Evolutionary conservation across 1,140 invertebrate species (phyloP), one percentile per base, ranked within the genome.

Genomic region (Pseudomyrmex concolor): DNA sequence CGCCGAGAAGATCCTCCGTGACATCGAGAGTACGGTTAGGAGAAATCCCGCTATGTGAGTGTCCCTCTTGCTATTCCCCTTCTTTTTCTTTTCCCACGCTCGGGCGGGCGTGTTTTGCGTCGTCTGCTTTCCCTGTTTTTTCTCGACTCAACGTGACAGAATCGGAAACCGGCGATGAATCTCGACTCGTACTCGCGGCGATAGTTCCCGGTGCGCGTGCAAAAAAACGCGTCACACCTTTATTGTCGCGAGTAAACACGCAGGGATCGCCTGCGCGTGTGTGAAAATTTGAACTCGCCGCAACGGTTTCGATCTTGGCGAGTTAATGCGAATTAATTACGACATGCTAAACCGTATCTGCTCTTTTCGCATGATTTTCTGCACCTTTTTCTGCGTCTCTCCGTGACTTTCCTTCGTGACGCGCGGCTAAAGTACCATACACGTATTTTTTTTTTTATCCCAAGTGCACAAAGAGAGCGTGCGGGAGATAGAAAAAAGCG

Each of bases 1-100:
- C 17, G 97, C 96, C 59, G 97, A 97, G 92, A 97, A 97, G 95
- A 97, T 98, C 86, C 94, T 98, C 73, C 95, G 95, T 76, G 97
- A 97, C 86, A 95, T 98, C 57, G 95, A 97, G 89, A 95, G 95
- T 85, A 95, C 97, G 84, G 94, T 97, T 82, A 95, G 95, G 78
- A 97, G 96, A 94, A 96, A 97, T 94, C 94, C 95, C 82, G 95
- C 96, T 91, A 94, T 97, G 97, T 97, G 94, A 97, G 96, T 96
- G 90, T 66, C 81, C 2, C 15, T 15, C 17, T 19, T 48, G 9
- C 51, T 34, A 34, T 57, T 22, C 2, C 19, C 15, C 17, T 2
- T 17, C 15, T 25, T 10, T 60, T 19, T 60, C 19, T 10, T 8
- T 60, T 59, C 17, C n/a, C 66, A 22, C n/a, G 4, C 34, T 34